A percentile compares a stretch with the other conserved stretches of the same genome.
These are phyloP conservation scores for Pristionchus japonicus DNA, from an alignment of 2,888 invertebrate genomes.

Conservation along the genomic window DNA sequence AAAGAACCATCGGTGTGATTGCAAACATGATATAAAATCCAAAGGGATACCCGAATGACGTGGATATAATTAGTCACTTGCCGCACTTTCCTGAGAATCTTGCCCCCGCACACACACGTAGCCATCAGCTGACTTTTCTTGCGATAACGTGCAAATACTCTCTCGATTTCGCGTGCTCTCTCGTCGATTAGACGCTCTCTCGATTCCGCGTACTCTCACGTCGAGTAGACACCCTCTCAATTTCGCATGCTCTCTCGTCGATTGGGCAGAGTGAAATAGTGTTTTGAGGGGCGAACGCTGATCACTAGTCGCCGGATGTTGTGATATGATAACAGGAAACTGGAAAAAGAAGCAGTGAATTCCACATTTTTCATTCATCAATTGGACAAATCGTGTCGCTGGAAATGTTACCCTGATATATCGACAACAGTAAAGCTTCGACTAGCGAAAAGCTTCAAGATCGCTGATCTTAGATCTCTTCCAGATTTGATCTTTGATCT, in stretches of 20 bases:
- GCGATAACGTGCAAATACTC: neutral
- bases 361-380: neutral
- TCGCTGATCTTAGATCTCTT: too few species aligned
- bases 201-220: too few species aligned
- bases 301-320: too few species aligned
- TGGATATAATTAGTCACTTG: neutral
- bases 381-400: too few species aligned
- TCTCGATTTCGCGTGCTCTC: neutral
- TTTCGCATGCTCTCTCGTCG: too few species aligned
- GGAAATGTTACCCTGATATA: too few species aligned
- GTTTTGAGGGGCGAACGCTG: too few species aligned
- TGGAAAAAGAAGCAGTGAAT: neutral
- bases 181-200: neutral
- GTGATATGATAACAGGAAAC: neutral
- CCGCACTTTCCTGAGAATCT: neutral
- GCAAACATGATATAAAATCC: neutral
- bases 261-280: too few species aligned
- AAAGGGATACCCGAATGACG: neutral
- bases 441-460: too few species aligned
- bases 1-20: neutral
- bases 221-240: too few species aligned
- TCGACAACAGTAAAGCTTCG: too few species aligned
- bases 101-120: neutral
- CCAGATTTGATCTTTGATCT: too few species aligned
- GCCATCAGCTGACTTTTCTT: neutral